Base-by-base conservation (phyloP, 2,888 invertebrate genomes). In the Cephus nigrinus region DNA sequence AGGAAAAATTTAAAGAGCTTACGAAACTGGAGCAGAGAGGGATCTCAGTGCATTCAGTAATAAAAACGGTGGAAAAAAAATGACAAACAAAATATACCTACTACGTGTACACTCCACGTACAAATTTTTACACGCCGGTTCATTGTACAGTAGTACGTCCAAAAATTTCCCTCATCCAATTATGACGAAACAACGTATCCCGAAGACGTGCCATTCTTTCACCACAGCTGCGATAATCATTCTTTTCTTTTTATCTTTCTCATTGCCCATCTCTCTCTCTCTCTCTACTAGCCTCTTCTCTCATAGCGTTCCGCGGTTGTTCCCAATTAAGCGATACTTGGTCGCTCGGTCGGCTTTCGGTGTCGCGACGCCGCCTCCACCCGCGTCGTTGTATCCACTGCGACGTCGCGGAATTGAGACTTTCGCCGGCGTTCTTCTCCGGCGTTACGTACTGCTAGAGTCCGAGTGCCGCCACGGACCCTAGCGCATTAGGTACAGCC, bases 181-280 rank as follows among this genome's bases (percentile, higher is more conserved):
- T 80, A 80, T 80, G 78, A 80, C 77, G 75, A 76, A 79, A 79
- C 77, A 77, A 80, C 77, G 71, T 71, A 30, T 71, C 30, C 71
- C 77, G 33, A 32, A 33, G 9, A 35, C 30, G 35, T 74, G 35
- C 12, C 12, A 55, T 55, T 55, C 55, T 23, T 55, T 55, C 23
- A 23, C 23, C 55, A 55, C 23, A 55, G 23, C 55, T 55, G 9
- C 9, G 23, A 55, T 55, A 55, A 55, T 55, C 23, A 74, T 35
- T 33, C 12, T n/a, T 33, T 77, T 12, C 71, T 68, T 72, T 68
- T 30, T n/a, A 68, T 31, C 30, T 35, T 15, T 32, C 32, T 32
- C 68, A 9, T 31, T 71, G 33, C 55, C 34, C 71, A 30, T 15
- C 31, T n/a, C 55, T 55, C 55, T 71, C 71, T 71, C 30, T n/a